These are phyloP conservation scores for Agrypnia vestita DNA, from an alignment of 1,140 invertebrate species.

Conservation along the genomic window DNA sequence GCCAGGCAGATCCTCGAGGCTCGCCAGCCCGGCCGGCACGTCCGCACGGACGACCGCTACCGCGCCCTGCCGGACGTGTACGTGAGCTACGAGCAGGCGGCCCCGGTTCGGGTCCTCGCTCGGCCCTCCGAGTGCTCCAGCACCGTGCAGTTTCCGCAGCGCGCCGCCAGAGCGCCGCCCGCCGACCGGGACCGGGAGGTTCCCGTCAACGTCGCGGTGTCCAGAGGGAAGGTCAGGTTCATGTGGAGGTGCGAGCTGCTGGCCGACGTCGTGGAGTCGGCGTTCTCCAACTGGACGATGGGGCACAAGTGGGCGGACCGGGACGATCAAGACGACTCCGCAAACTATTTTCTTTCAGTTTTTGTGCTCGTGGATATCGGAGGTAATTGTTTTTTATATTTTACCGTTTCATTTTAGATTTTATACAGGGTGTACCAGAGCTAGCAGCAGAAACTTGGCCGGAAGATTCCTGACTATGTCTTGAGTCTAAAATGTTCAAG, in stretches of 20 bases:
- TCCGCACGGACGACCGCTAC: conserved; percentile 4
- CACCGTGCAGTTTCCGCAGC: conserved; percentile 5
- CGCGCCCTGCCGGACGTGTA: conserved; percentile 37
- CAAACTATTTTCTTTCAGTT: conserved; percentile 68
- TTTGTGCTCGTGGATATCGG: conserved; percentile 72
- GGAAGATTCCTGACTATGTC: too few relatives aligned
- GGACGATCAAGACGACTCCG: conserved; percentile 65
- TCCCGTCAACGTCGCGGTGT: conserved; percentile 11
- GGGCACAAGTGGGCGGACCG: conserved; percentile 66
- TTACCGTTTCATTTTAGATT: too few relatives aligned
- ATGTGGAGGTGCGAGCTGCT: conserved; percentile 74
- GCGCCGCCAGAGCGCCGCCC: too few relatives aligned
- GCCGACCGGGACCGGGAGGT: not conserved
- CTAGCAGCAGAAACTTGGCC: too few relatives aligned
- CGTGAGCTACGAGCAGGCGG: conserved; percentile 29
- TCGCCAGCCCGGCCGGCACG: not conserved
- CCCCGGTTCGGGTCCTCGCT: conserved; percentile 9
- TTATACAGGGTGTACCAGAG: too few relatives aligned
- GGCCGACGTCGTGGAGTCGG: conserved; percentile 68
- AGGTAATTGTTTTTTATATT: conserved; percentile 50
- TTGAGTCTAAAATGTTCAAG: too few relatives aligned
- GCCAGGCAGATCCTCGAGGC: conserved; percentile 30
- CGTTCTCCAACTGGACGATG: conserved; percentile 72
- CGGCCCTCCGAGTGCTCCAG: not conserved
- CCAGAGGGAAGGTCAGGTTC: conserved; percentile 64